phyloP scores from a whole-genome alignment of 2,888 invertebrate species.

The Anodontia alba region DNA sequence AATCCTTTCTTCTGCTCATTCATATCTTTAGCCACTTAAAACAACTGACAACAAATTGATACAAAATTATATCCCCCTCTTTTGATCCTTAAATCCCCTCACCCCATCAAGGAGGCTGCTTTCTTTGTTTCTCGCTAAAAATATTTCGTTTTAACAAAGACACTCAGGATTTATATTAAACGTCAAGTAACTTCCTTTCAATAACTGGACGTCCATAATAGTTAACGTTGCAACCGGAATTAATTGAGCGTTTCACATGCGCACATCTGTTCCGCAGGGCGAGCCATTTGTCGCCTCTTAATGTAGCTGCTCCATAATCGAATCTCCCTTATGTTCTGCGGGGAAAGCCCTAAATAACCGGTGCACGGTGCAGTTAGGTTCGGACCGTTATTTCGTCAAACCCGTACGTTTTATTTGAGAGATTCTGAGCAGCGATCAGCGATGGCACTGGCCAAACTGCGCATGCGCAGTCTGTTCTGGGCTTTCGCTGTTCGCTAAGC shows the following conservation, averaged over 20 bases:
- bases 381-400: too few species aligned
- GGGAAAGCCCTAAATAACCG: too few species aligned
- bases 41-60: neutral
- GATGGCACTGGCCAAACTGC: too few species aligned
- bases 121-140: neutral
- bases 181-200: conserved; percentile 10
- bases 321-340: too few species aligned
- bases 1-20: too few species aligned
- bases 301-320: neutral
- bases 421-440: too few species aligned
- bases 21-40: neutral
- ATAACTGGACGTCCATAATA: neutral
- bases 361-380: too few species aligned
- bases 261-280: neutral
- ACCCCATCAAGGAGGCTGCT: neutral
- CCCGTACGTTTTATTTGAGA: too few species aligned
- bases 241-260: conserved; percentile 15
- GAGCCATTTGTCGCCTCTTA: neutral
- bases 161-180: conserved; percentile 11
- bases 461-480: too few species aligned
- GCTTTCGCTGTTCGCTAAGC: too few species aligned
- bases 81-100: neutral
- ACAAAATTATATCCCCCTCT: neutral
- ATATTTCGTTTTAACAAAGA: conserved; percentile 10
- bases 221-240: conserved; percentile 8